These are phyloP conservation scores for Rhagophthalmus giganteus DNA, from an alignment of 2,888 invertebrate genomes.

Conservation along the genomic window DNA sequence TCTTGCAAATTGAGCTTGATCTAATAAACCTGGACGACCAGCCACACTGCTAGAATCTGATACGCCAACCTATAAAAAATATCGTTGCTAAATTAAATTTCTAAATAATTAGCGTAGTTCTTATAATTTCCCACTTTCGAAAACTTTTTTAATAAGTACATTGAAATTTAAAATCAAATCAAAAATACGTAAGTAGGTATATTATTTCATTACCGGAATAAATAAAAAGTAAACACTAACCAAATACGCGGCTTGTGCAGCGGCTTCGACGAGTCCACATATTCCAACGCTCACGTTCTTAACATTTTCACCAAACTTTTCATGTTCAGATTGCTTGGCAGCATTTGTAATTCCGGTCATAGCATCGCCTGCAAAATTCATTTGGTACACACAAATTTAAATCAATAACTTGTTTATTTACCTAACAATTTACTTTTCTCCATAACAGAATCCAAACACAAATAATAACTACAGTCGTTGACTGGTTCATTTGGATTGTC, in stretches of 20 bases:
- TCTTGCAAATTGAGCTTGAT: slow-evolving; percentile 83
- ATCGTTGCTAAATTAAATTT: background rate
- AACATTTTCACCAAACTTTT: slow-evolving; percentile 83
- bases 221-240: slow-evolving; percentile 48
- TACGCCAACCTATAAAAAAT: slow-evolving; percentile 70
- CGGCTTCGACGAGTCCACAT: slow-evolving; percentile 88
- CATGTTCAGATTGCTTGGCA: slow-evolving; percentile 84
- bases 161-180: too few species aligned
- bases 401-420: slow-evolving; percentile 46
- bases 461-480: slow-evolving; percentile 87
- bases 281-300: slow-evolving; percentile 83
- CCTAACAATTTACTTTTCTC: slow-evolving; percentile 82
- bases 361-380: slow-evolving; percentile 70
- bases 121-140: background rate
- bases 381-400: too few species aligned
- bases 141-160: slow-evolving; percentile 13
- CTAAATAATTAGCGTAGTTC: background rate
- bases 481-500: slow-evolving; percentile 87
- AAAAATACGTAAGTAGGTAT: too few species aligned
- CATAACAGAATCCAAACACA: slow-evolving; percentile 88
- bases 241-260: slow-evolving; percentile 93
- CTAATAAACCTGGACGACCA: slow-evolving; percentile 85
- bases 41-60: slow-evolving; percentile 89
- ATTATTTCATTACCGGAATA: too few species aligned
- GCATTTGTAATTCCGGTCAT: slow-evolving; percentile 95